Base-by-base conservation (phyloP, 2,888 invertebrate species). In the Drosophila ustulata region DNA sequence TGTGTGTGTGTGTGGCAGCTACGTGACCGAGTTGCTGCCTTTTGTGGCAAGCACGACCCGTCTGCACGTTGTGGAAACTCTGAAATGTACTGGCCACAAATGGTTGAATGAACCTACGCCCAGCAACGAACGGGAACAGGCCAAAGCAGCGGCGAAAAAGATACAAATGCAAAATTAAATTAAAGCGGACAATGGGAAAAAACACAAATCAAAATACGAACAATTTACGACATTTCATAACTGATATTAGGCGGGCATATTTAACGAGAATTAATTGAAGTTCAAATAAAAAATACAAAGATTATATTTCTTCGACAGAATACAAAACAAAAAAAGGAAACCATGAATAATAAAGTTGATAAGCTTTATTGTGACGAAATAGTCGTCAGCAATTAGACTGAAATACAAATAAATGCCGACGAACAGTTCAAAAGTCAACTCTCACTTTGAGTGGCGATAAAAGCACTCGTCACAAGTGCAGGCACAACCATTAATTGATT, bases 11-110 rank as follows among this genome's bases (percentile, higher is more conserved):
- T 49, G 55, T 55, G 63, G 50, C 43, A 55, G n/a, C 25, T 72
- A 71, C 66, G 77, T 79, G 77, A 67, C 63, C 45, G 46, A 4
- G 11, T 30, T 45, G 13, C 28, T 26, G 51, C 55, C 67, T 51
- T 55, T 63, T 66, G 62, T 55, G 53, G 62, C 47, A 62, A 26
- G 11, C 56, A 49, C 43, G 32, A 18, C 43, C 41, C 30, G 45
- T 13, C 53, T 43, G 18, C 41, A 25, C 41, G 39, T 37, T 13
- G 43, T 55, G 47, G 47, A 9, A 37, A 45, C 49, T 53, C 41
- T 52, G 51, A 71, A 55, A 58, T 65, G 59, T 65, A 59, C 39
- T 74, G 59, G 50, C n/a, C 32, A 25, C 13, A 45, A 39, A 4
- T 51, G 64, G 63, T 72, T 72, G 43, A 72, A 63, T 67, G 66